Evolutionary conservation across 2,113 vertebrate genomes (phyloP), one percentile per base, ranked within the genome.

Genomic region (Lophotis ruficrista): DNA sequence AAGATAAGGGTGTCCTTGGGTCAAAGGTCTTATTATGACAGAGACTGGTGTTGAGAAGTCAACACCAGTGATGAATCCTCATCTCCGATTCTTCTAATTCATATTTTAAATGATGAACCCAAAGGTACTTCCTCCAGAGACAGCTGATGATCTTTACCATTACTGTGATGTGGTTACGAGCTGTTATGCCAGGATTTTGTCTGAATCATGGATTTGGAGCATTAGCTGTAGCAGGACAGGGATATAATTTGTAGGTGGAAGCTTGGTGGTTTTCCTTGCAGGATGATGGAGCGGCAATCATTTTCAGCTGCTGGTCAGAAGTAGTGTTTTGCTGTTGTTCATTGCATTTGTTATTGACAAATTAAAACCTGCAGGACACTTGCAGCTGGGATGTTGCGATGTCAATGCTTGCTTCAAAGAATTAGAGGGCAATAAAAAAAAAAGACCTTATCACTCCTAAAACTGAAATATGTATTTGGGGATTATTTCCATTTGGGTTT

Each of bases 21-120:
- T 98, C 97, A 98, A 91, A 97, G 98, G 97, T 96, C 95, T 86
- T 38, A 0, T 27, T 23, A 25, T 95, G 91, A 95, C 87, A 96
- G 90, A 76, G 37, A 22, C n/a, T 61, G 60, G 19, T 22, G 87
- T 38, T 58, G 56, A 81, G 96, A 62, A 87, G n/a, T 45, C 50
- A 41, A 8, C 21, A 90, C 86, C 13, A 47, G 68, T 57, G 93
- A 87, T 90, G 21, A 57, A 85, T 73, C 53, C 83, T 80, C 50
- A 27, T 89, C 95, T 94, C 93, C 56, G 93, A 76, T 81, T 83
- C 62, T 89, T 78, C 87, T 92, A 97, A 97, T 94, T 94, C 57
- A 18, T 51, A 75, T 89, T 86, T 88, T 93, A 96, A 95, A 95
- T 96, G 91, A 98, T 94, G 96, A 96, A 94, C 83, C 70, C 94